Evolutionary conservation across 1,140 invertebrate genomes (phyloP), one percentile per base, ranked within the genome.

Genomic region (Drosophila kanapiae): DNA sequence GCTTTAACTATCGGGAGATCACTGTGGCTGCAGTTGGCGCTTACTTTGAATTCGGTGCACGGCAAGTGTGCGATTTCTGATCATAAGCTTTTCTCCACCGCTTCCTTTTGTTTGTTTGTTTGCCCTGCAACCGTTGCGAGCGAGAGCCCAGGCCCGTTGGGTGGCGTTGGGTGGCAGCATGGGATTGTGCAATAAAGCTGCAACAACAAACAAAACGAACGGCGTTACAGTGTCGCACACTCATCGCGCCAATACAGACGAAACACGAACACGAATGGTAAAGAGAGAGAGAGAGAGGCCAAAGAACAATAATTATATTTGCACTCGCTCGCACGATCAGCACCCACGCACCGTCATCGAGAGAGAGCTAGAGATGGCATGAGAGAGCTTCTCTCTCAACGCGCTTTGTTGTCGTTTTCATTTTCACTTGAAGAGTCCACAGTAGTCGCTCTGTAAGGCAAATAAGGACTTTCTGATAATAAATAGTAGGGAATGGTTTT

Each of bases 101-200:
- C 27, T 63, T 69, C 45, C 42, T 43, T 40, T 58, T 65, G 72
- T 53, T 75, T 80, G 43, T 23, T 47, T 51, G 43, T 63, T 68
- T 58, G 60, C 37, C 38, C 57, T 72, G 48, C 63, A 54, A 54
- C 58, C 31, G 42, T 47, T 67, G 45, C 64, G 48, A 62, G 18
- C n/a, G 45, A 35, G 43, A 33, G 31, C 49, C 56, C 49, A 35
- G 16, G 31, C 16, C 23, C 29, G n/a, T 37, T 53, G 67, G 47
- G 48, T 27, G 45, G 45, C 31, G 77, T 60, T 76, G 83, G 63
- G 51, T 59, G 59, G 62, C 45, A 67, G 62, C 45, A 54, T 54
- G 16, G 74, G 82, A 86, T 86, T 86, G 79, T 86, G 83, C 83
- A 86, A 86, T 86, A 82, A 87, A 87, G 74, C 83, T 74, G 82